These are phyloP conservation scores for Solenopsis invicta DNA, from an alignment of 1,140 invertebrate genomes.

Conservation along the genomic window DNA sequence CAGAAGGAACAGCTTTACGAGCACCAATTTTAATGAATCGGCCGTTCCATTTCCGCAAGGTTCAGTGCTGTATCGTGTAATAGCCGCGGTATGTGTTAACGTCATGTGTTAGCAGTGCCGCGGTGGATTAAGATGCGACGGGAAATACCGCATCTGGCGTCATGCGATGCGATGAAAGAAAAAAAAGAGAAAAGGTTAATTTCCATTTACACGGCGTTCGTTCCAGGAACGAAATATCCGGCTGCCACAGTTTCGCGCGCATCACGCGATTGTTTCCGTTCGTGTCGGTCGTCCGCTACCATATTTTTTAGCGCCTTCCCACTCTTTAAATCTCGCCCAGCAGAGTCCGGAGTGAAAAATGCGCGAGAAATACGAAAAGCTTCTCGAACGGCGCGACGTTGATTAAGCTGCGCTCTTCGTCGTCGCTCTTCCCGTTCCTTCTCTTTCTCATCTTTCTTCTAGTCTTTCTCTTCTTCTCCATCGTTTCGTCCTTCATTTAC, in stretches of 20 bases:
- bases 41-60: neutral
- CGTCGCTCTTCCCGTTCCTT: neutral
- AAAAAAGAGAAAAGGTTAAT: constrained; percentile 41
- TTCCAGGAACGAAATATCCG: constrained; percentile 51
- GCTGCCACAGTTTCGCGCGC: constrained; percentile 48
- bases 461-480: neutral
- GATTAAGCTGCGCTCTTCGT: constrained; percentile 36
- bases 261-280: constrained; percentile 61
- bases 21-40: constrained; percentile 5
- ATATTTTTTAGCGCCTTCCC: constrained; percentile 15
- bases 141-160: constrained; percentile 43
- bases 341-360: neutral
- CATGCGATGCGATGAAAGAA: constrained; percentile 36
- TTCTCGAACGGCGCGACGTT: constrained; percentile 5
- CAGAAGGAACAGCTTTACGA: constrained; percentile 33
- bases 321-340: constrained; percentile 22
- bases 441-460: neutral
- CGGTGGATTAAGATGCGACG: constrained; percentile 53
- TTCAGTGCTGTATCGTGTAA: neutral
- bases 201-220: constrained; percentile 53
- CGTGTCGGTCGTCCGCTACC: constrained; percentile 5
- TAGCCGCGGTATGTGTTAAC: neutral
- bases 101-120: constrained; percentile 22
- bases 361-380: constrained; percentile 32
- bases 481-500: constrained; percentile 15